Evolutionary conservation across 53 echinoderm and acorn worm genomes (phyloP).

Genomic region (Henricia sp.): DNA sequence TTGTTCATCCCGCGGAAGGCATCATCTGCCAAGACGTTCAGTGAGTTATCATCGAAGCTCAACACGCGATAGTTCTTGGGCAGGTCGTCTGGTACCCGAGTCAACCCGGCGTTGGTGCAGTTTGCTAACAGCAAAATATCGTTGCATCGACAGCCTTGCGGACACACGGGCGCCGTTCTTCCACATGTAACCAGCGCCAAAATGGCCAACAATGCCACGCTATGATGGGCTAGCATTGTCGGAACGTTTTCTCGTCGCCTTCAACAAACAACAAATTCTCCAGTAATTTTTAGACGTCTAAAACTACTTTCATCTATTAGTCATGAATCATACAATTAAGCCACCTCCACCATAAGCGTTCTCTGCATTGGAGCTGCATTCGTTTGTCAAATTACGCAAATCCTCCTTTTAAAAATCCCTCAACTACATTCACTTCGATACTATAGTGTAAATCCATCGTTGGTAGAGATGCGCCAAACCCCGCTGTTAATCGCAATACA

Average conservation of each 20-base stretch:
- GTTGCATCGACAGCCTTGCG: slow-evolving; percentile 4
- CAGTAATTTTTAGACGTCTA: neutral
- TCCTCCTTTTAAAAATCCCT: too few relatives aligned
- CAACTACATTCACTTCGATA: too few relatives aligned
- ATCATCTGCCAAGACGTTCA: slow-evolving; percentile 11
- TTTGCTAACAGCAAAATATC: slow-evolving; percentile 22
- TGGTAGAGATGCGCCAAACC: too few relatives aligned
- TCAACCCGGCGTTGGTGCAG: slow-evolving; percentile 31
- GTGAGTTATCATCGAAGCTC: slow-evolving; percentile 36
- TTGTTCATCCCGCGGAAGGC: neutral
- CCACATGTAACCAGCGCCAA: slow-evolving; percentile 10
- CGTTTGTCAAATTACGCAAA: too few relatives aligned
- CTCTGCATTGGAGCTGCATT: too few relatives aligned
- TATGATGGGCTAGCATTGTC: neutral
- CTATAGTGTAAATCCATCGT: too few relatives aligned
- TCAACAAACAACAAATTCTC: neutral
- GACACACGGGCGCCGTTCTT: slow-evolving; percentile 34
- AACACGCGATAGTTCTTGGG: slow-evolving; percentile 40
- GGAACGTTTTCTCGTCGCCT: neutral
- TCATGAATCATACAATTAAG: too few relatives aligned
- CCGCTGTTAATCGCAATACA: too few relatives aligned
- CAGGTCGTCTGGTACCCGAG: slow-evolving; percentile 20
- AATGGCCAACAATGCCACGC: slow-evolving; percentile 16
- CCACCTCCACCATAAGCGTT: too few relatives aligned
- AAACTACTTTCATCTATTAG: too few relatives aligned